Evolutionary conservation across 2,113 vertebrate species (phyloP).

Genomic region (Peromyscus leucopus): DNA sequence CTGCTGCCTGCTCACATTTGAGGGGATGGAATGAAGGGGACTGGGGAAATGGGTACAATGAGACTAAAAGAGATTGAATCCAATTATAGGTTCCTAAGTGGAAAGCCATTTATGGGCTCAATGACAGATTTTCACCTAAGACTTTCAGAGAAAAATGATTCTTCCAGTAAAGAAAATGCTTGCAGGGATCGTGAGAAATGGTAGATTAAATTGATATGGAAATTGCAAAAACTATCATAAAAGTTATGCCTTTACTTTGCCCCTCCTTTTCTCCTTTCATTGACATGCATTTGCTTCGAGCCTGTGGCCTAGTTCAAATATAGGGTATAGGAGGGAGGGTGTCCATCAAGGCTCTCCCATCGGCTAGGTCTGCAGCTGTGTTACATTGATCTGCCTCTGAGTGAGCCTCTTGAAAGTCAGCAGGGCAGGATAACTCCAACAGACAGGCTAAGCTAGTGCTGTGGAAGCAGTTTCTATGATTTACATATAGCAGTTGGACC

Average conservation of each 20-base stretch:
- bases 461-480: neutral
- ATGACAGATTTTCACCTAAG: neutral
- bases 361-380: neutral
- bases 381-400: neutral
- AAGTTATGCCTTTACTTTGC: neutral
- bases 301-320: neutral
- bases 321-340: neutral
- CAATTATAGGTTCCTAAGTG: neutral
- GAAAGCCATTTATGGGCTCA: neutral
- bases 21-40: neutral
- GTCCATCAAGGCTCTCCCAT: too few species aligned
- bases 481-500: neutral
- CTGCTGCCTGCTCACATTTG: too few species aligned
- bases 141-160: neutral
- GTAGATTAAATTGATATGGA: neutral
- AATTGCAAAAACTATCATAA: neutral
- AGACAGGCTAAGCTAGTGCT: neutral
- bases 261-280: neutral
- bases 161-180: neutral
- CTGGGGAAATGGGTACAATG: neutral
- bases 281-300: neutral
- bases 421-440: neutral
- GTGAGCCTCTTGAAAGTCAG: neutral
- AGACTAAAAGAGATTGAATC: neutral
- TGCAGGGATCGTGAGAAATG: neutral